A percentile compares a stretch with the other conserved stretches of the same genome.
These are phyloP conservation scores for Teleiodes luculella DNA, from an alignment of 2,888 invertebrate species.

Conservation along the genomic window DNA sequence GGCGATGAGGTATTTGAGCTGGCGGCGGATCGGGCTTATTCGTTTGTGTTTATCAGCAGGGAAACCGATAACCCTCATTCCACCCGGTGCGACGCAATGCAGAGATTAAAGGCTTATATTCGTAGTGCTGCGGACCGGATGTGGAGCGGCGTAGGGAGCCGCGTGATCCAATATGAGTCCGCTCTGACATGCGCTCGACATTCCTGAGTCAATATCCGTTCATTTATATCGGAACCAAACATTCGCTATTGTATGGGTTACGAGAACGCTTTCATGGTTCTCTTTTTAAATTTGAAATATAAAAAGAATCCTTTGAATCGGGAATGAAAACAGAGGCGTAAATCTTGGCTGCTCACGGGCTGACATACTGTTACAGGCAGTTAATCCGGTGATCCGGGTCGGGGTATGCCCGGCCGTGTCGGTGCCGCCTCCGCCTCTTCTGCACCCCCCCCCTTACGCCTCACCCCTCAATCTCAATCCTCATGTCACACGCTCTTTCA, in stretches of 20 bases:
- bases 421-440: slow-evolving; percentile 44
- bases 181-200: slow-evolving; percentile 49
- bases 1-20: slow-evolving; percentile 53
- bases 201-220: slow-evolving; percentile 45
- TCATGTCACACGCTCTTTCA: slow-evolving; percentile 43
- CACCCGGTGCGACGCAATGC: slow-evolving; percentile 71
- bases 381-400: slow-evolving; percentile 45
- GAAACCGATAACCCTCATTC: slow-evolving; percentile 74
- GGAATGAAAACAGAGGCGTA: slow-evolving; percentile 56
- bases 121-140: slow-evolving; percentile 53
- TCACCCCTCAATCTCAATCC: slow-evolving; percentile 38
- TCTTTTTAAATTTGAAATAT: too few species aligned
- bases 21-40: slow-evolving; percentile 53
- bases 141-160: slow-evolving; percentile 37
- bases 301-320: slow-evolving; percentile 29
- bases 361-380: slow-evolving; percentile 46
- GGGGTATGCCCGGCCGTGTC: slow-evolving; percentile 38
- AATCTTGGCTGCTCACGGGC: slow-evolving; percentile 40
- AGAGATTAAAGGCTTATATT: slow-evolving; percentile 73
- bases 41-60: slow-evolving; percentile 71
- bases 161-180: slow-evolving; percentile 62
- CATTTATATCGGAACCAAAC: background rate
- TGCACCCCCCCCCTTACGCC: slow-evolving; percentile 29
- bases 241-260: background rate
- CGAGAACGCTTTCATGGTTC: too few species aligned